phyloP scores from a whole-genome alignment of 2,888 invertebrate species.

The Amorpha juglandis region DNA sequence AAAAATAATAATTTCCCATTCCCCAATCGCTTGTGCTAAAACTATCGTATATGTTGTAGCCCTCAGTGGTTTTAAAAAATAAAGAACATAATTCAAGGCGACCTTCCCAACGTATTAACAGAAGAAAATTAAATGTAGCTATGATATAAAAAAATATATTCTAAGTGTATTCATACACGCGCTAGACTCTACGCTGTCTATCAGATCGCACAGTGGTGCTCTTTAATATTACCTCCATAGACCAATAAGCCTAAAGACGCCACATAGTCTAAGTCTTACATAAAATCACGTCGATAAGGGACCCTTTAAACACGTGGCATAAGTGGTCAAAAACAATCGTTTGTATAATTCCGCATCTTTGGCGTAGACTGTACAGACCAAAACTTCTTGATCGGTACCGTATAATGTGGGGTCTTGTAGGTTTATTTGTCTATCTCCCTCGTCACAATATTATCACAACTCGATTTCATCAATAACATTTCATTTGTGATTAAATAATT shows the following conservation, averaged over 20 bases:
- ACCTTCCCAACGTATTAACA: conserved; percentile 4
- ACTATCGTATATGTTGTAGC: neutral
- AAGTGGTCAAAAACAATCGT: too few relatives aligned
- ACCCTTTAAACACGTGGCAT: neutral
- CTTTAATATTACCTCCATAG: neutral
- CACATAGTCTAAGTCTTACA: neutral
- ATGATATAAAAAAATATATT: conserved; percentile 21
- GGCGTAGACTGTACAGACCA: neutral
- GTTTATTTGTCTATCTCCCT: neutral
- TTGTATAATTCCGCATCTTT: neutral
- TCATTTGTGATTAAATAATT: conserved; percentile 23
- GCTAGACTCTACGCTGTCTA: conserved; percentile 7
- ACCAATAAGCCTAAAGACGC: neutral
- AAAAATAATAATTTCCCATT: too few relatives aligned
- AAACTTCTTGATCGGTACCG: neutral
- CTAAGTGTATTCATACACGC: conserved; percentile 18
- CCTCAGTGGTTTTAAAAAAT: neutral
- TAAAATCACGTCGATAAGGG: too few relatives aligned
- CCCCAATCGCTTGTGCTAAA: too few relatives aligned
- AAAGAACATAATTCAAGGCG: neutral
- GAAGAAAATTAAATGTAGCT: conserved; percentile 8
- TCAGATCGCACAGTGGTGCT: conserved; percentile 17
- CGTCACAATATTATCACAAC: conserved; percentile 11
- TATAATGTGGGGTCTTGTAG: neutral
- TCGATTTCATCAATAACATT: conserved; percentile 13